Evolutionary conservation across 2,113 vertebrate species (phyloP).

Genomic region (Nannospalax galili): DNA sequence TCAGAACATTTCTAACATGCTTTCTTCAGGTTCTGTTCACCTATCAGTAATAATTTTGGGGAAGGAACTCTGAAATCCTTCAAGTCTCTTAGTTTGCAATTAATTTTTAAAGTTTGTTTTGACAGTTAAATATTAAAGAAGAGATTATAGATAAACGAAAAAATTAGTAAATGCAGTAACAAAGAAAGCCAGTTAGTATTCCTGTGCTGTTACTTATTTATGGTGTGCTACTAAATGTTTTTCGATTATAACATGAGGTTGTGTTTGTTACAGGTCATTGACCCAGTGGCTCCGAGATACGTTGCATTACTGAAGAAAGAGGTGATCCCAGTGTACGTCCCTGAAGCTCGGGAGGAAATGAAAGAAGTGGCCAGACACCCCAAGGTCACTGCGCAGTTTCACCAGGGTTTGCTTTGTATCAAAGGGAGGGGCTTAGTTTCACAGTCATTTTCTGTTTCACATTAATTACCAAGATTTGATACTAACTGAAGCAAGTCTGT

Average conservation of each 20-base stretch:
- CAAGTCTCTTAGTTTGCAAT: neutral
- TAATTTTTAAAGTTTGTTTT: neutral
- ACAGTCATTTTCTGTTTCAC: neutral
- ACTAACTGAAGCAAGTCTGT: neutral
- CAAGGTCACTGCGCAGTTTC: conserved; percentile 89
- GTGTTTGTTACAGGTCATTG: conserved; percentile 91
- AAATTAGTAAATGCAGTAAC: conserved; percentile 86
- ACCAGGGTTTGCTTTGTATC: neutral
- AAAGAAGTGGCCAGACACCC: conserved; percentile 97
- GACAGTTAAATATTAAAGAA: conserved; percentile 56
- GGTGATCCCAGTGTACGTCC: conserved; percentile 90
- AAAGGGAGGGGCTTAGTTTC: neutral
- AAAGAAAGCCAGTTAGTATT: conserved; percentile 86
- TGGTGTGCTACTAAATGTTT: neutral
- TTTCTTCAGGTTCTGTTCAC: conserved; percentile 13
- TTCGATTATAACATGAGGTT: neutral
- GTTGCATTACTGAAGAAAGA: conserved; percentile 93
- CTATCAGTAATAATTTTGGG: neutral
- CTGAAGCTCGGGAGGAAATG: conserved; percentile 92
- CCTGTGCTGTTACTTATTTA: conserved; percentile 50
- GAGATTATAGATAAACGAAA: conserved; percentile 27
- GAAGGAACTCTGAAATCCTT: neutral
- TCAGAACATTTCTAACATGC: neutral
- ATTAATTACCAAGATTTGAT: neutral
- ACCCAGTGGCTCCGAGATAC: conserved; percentile 95